Evolutionary conservation across 2,888 invertebrate genomes (phyloP).

Genomic region (Poecilus cupreus): DNA sequence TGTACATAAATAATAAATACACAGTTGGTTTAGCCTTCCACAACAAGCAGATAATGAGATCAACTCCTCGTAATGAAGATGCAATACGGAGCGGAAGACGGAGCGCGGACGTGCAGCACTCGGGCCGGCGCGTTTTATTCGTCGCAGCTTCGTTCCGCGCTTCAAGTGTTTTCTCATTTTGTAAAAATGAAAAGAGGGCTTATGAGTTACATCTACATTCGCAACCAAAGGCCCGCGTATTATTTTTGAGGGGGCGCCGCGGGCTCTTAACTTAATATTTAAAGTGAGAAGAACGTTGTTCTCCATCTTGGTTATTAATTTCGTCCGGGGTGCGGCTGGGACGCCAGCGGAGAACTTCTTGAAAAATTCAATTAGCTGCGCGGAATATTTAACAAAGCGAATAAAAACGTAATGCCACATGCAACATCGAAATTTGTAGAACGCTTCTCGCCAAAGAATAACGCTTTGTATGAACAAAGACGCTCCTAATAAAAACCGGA

Average conservation of each 20-base stretch:
- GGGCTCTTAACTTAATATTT: constrained; percentile 57
- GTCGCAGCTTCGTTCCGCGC: neutral
- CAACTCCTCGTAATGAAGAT: constrained; percentile 46
- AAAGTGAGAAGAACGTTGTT: constrained; percentile 53
- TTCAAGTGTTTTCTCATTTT: constrained; percentile 53
- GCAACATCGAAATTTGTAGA: constrained; percentile 57
- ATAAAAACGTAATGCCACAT: constrained; percentile 58
- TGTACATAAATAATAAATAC: constrained; percentile 34
- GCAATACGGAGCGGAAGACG: neutral
- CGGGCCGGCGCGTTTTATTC: neutral
- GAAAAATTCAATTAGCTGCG: constrained; percentile 58
- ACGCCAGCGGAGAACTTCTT: constrained; percentile 35
- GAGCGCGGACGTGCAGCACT: neutral
- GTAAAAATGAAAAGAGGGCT: constrained; percentile 56
- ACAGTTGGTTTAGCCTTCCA: neutral
- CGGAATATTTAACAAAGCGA: constrained; percentile 59
- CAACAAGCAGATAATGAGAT: constrained; percentile 45
- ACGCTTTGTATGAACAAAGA: constrained; percentile 54
- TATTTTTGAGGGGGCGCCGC: constrained; percentile 48
- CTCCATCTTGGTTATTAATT: constrained; percentile 57
- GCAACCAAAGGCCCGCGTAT: constrained; percentile 29
- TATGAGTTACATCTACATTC: constrained; percentile 52
- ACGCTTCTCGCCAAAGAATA: constrained; percentile 38
- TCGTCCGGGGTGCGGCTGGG: constrained; percentile 2
- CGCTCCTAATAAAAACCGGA: constrained; percentile 49